Percentiles rank a stretch among this genome's conserved stretches.
These are phyloP conservation scores for Caloenas nicobarica DNA, from an alignment of 2,113 vertebrate species.

Conservation along the genomic window DNA sequence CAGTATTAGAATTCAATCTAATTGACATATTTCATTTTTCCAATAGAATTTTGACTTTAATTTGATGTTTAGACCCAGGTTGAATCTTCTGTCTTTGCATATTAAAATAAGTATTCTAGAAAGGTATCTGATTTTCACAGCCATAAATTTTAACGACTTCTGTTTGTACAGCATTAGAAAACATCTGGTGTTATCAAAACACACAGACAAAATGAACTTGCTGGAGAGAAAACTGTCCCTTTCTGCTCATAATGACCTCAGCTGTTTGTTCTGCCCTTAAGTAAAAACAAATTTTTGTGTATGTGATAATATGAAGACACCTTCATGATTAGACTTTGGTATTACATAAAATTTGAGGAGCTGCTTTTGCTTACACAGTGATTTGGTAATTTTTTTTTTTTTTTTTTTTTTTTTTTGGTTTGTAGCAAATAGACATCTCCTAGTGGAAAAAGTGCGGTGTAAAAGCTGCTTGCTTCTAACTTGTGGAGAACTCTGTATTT, in stretches of 20 bases:
- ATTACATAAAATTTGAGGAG: not conserved
- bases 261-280: conserved; percentile 5
- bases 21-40: conserved; percentile 39
- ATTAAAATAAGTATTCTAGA: conserved; percentile 45
- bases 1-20: not conserved
- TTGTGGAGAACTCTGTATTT: not conserved
- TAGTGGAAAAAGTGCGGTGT: not conserved
- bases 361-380: not conserved
- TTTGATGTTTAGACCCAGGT: conserved; percentile 37
- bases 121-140: conserved; percentile 50
- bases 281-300: not conserved
- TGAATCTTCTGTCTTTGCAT: conserved; percentile 40
- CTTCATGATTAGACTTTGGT: not conserved
- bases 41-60: conserved; percentile 1
- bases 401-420: not conserved
- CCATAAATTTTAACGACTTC: conserved; percentile 55
- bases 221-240: not conserved
- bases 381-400: not conserved
- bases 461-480: not conserved
- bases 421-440: not conserved
- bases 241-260: conserved; percentile 10
- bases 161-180: conserved; percentile 58
- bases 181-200: conserved; percentile 56
- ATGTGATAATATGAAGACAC: not conserved
- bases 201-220: conserved; percentile 13